Evolutionary conservation across 2,113 vertebrate species (phyloP).

Genomic region (Verasper variegatus): DNA sequence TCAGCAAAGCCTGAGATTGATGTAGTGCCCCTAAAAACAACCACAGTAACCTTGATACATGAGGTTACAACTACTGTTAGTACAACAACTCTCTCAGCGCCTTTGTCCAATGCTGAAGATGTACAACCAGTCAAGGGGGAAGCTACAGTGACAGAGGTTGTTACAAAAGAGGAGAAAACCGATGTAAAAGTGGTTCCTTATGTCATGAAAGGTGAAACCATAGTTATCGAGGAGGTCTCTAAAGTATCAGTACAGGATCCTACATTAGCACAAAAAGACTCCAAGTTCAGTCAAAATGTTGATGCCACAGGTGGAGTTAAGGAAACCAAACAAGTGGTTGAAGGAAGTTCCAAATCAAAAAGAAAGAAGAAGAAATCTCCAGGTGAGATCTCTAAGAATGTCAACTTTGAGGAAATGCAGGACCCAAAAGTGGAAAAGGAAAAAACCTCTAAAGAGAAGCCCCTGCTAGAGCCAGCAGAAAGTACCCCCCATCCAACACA

Average conservation of each 20-base stretch:
- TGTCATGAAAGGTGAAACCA: conserved; percentile 30
- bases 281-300: conserved; percentile 14
- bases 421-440: conserved; percentile 23
- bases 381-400: conserved; percentile 46
- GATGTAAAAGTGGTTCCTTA: conserved; percentile 19
- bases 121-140: conserved; percentile 5
- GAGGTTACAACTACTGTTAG: conserved; percentile 27
- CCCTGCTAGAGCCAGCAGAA: conserved; percentile 9
- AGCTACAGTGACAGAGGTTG: not conserved
- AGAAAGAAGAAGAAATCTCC: conserved; percentile 77
- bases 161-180: conserved; percentile 23
- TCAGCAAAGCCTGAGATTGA: conserved; percentile 25
- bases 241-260: conserved; percentile 2
- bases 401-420: conserved; percentile 14
- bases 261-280: not conserved
- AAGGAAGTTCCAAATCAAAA: conserved; percentile 70
- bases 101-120: conserved; percentile 9
- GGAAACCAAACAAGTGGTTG: conserved; percentile 45
- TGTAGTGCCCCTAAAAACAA: conserved; percentile 9
- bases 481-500: conserved; percentile 5
- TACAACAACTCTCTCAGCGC: conserved; percentile 13
- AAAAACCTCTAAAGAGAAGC: conserved; percentile 13
- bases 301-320: conserved; percentile 21
- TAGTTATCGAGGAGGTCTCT: conserved; percentile 7
- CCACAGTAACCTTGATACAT: conserved; percentile 20